Conservation (phyloP, 2,888 invertebrate genomes). For the Thymelicus lineola region DNA sequence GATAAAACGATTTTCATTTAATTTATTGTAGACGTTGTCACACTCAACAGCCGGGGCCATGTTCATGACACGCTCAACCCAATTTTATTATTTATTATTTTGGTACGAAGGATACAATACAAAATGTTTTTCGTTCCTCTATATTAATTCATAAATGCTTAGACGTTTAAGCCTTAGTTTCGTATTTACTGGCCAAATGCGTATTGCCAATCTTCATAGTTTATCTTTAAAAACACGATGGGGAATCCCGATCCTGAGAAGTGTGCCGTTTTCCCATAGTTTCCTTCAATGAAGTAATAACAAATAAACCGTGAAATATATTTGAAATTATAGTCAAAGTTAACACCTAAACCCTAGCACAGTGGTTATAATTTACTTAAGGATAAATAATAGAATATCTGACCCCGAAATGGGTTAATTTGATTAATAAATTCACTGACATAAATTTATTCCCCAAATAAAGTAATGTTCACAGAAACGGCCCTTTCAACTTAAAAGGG, state of each 20-base stretch:
- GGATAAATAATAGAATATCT: constrained; percentile 46
- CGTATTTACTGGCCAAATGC: neutral
- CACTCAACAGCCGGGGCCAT: neutral
- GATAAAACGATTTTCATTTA: neutral
- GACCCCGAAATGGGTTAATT: constrained; percentile 52
- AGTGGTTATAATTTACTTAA: neutral
- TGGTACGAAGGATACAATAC: neutral
- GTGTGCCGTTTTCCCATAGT: too few relatives aligned
- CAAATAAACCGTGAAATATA: too few relatives aligned
- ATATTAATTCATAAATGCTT: neutral
- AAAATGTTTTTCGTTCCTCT: neutral
- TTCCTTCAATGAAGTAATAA: too few relatives aligned
- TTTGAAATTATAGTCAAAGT: too few relatives aligned
- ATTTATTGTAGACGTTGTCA: constrained; percentile 3
- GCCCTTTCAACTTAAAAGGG: constrained; percentile 53
- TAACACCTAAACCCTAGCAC: too few relatives aligned
- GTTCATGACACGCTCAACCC: neutral
- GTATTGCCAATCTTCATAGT: too few relatives aligned
- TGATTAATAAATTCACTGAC: constrained; percentile 44
- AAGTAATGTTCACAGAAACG: constrained; percentile 48
- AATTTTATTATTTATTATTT: neutral
- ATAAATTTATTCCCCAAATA: constrained; percentile 46
- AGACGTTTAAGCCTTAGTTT: neutral
- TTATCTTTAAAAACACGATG: too few relatives aligned
- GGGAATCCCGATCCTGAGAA: too few relatives aligned